Base-by-base conservation (phyloP, 2,888 invertebrate genomes). In the Monopis laevigella region DNA sequence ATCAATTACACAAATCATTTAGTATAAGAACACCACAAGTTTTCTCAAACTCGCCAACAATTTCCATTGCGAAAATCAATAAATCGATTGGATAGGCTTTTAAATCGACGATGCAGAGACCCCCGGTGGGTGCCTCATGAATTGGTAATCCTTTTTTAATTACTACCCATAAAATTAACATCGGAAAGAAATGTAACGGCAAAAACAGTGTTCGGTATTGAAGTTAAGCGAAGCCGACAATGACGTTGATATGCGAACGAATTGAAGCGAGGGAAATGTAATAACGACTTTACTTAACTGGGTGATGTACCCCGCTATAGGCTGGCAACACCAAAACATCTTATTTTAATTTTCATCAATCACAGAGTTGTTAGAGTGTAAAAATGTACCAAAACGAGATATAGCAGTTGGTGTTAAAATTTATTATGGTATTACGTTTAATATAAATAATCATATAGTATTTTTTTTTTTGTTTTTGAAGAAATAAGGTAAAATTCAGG, bases 81-180 rank as follows among this genome's bases (percentile, higher is more conserved):
- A 29, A 29, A 29, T 29, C 29, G 5, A 11, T n/a, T 5, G 5
- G 29, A 29, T 29, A 29, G 29, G 11, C 7, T 11, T 4, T 29
- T n/a, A n/a, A 32, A 32, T n/a, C 14, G 5, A 13, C 16, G 18
- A 28, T 5, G 11, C 14, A 36, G 45, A 56, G 51, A 47, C 51
- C 59, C 64, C 65, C 53, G 59, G 19, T 24, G 65, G 7, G 21
- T 14, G 16, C 10, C 55, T 65, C 65, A 66, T 66, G 64, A 65
- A 65, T 65, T 63, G 60, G 58, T 59, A 62, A 66, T 62, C 53
- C 49, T 49, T 53, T 58, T 59, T 62, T 65, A 65, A 66, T 66
- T 65, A 63, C 57, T 56, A 55, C 54, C 53, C 54, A 56, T 54
- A 54, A 58, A 59, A 59, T 62, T 58, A 59, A 56, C 57, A 56